phyloP scores from a whole-genome alignment of 2,113 vertebrate genomes.

The Macrotus californicus region DNA sequence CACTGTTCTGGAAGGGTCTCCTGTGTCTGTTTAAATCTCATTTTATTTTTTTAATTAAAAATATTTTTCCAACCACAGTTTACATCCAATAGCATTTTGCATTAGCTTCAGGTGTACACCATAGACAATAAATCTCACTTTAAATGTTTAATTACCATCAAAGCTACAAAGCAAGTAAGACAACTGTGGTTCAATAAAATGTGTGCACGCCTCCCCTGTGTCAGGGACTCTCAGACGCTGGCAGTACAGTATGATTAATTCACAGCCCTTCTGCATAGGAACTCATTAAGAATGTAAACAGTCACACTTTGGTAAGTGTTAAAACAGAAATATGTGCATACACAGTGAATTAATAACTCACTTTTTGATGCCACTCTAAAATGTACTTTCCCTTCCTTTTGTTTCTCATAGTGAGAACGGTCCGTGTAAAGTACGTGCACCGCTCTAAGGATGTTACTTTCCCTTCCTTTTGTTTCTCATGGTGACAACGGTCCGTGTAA shows the following conservation, averaged over 20 bases:
- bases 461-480: no score
- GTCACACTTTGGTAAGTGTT: not conserved
- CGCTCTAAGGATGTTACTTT: no score
- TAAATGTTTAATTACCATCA: not conserved
- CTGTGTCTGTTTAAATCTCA: slow-evolving; percentile 23
- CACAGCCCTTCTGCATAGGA: not conserved
- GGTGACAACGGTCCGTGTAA: no score
- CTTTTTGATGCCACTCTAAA: not conserved
- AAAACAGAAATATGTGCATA: slow-evolving; percentile 11
- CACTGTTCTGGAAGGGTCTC: not conserved
- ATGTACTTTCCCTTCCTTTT: not conserved
- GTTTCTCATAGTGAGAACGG: not conserved
- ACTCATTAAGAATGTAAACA: slow-evolving; percentile 13
- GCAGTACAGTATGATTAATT: not conserved
- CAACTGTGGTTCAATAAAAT: not conserved
- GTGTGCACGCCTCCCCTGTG: not conserved
- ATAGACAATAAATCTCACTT: slow-evolving; percentile 32
- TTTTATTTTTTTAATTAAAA: not conserved
- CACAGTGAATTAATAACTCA: not conserved
- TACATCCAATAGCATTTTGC: not conserved
- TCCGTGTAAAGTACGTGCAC: not conserved
- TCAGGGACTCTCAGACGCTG: not conserved
- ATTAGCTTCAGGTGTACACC: not conserved
- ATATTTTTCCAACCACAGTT: not conserved
- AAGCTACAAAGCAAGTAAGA: not conserved